These are phyloP conservation scores for Squalus acanthias DNA, from an alignment of 2,797 vertebrate genomes.

Conservation along the genomic window DNA sequence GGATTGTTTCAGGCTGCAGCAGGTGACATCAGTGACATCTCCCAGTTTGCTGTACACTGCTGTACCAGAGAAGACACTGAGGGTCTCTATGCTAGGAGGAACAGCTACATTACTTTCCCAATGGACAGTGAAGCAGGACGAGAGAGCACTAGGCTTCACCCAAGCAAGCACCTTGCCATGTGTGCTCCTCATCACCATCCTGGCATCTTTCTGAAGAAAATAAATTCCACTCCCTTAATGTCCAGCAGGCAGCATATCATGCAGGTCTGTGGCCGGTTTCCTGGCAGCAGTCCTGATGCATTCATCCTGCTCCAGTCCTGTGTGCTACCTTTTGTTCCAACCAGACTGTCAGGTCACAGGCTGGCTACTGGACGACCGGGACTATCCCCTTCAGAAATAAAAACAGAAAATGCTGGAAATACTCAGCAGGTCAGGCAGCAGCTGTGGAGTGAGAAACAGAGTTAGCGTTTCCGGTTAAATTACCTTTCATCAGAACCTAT, in stretches of 20 bases:
- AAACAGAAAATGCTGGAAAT: no score
- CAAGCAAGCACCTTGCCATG: not conserved
- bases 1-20: not conserved
- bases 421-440: no score
- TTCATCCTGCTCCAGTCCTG: not conserved
- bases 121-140: not conserved
- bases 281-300: no score
- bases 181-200: not conserved
- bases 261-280: not conserved
- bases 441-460: no score
- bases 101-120: not conserved
- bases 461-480: no score
- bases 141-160: not conserved
- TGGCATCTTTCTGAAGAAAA: not conserved
- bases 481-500: not conserved
- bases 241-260: not conserved
- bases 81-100: not conserved
- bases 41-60: not conserved
- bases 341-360: not conserved
- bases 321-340: not conserved
- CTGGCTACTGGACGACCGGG: not conserved
- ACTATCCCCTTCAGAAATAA: no score
- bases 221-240: not conserved
- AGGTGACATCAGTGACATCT: not conserved
- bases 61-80: not conserved